Conservation (phyloP, 2,888 invertebrate species). For the Caenorhabditis sinica region DNA sequence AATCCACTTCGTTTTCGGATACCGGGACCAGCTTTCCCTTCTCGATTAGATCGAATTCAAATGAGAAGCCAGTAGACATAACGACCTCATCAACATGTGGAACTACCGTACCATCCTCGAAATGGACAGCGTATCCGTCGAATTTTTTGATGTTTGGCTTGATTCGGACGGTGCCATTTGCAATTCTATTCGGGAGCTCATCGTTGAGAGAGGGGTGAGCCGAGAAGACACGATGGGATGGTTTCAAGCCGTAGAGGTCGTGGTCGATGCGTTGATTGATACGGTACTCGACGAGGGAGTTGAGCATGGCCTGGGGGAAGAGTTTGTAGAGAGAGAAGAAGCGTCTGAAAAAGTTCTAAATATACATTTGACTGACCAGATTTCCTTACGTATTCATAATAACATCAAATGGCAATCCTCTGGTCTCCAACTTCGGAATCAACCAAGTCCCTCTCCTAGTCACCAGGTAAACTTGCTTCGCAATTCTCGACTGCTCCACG, state of each 20-base stretch:
- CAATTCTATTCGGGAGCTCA: constrained; percentile 85
- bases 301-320: constrained; percentile 68
- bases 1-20: constrained; percentile 77
- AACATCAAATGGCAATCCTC: constrained; percentile 76
- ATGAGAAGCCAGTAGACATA: constrained; percentile 85
- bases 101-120: constrained; percentile 76
- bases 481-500: constrained; percentile 84
- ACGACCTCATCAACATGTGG: constrained; percentile 83
- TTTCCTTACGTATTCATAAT: constrained; percentile 66
- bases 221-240: constrained; percentile 82
- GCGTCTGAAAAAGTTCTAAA: constrained; percentile 22
- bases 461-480: constrained; percentile 85
- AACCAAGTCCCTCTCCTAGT: constrained; percentile 86
- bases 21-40: constrained; percentile 77
- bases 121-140: constrained; percentile 75
- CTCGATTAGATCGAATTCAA: constrained; percentile 84
- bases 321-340: constrained; percentile 68
- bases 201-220: constrained; percentile 84
- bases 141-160: constrained; percentile 78
- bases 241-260: constrained; percentile 84
- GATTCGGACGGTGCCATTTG: constrained; percentile 79
- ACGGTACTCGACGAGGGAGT: constrained; percentile 71
- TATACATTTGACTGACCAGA: background rate
- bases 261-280: constrained; percentile 81
- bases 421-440: constrained; percentile 84